Evolutionary conservation across 2,888 invertebrate species (phyloP).

Genomic region (Exephanes ischioxanthus): DNA sequence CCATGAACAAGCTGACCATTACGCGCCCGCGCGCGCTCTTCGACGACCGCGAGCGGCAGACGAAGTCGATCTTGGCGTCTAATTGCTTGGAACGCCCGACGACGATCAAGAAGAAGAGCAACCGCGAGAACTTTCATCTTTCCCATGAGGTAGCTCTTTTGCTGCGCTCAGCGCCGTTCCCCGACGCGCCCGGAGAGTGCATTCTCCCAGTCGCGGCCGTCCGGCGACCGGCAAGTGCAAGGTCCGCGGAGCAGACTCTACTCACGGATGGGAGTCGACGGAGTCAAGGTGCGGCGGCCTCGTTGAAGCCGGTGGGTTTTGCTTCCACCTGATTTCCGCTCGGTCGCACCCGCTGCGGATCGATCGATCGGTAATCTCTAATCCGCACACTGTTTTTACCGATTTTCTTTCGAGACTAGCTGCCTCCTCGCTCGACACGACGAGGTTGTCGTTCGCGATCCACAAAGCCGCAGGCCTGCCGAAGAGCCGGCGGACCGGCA

Average conservation of each 20-base stretch:
- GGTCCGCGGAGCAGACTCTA: constrained; percentile 52
- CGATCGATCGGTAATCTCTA: constrained; percentile 9
- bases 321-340: constrained; percentile 39
- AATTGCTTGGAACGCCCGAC: constrained; percentile 79
- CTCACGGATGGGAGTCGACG: constrained; percentile 23
- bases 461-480: background rate
- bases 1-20: constrained; percentile 64
- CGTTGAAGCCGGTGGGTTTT: constrained; percentile 15
- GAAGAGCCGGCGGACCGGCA: background rate
- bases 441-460: background rate
- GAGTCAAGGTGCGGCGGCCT: constrained; percentile 37
- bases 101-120: constrained; percentile 5
- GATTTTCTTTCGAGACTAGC: constrained; percentile 46
- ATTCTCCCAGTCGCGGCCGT: constrained; percentile 25
- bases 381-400: constrained; percentile 6
- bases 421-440: background rate
- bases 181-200: background rate
- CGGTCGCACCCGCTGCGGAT: background rate
- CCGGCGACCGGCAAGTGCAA: constrained; percentile 57
- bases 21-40: constrained; percentile 20
- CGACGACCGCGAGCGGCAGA: constrained; percentile 34
- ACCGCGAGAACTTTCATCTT: constrained; percentile 76
- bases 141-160: constrained; percentile 58
- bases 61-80: constrained; percentile 75
- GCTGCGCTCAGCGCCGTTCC: background rate